These are phyloP conservation scores for Anastrepha obliqua DNA, from an alignment of 1,140 invertebrate genomes.

Conservation along the genomic window DNA sequence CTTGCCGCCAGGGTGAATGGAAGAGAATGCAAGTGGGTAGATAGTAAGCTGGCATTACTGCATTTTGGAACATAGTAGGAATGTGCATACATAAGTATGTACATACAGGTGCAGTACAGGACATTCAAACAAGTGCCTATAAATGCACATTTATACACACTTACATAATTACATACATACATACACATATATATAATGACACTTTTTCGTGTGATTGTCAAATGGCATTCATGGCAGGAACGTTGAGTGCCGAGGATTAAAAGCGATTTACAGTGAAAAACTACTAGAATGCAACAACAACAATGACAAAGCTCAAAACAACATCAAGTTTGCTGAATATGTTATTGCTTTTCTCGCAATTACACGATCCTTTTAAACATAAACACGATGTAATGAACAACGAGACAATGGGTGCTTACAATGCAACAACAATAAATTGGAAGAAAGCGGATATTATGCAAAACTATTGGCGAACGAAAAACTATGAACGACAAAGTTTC, in stretches of 20 bases:
- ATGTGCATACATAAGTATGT: not conserved
- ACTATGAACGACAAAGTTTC: too few species aligned
- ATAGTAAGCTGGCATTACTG: conserved; percentile 11
- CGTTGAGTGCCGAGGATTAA: not conserved
- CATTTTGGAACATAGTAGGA: not conserved
- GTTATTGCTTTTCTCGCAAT: conserved; percentile 43
- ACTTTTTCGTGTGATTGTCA: not conserved
- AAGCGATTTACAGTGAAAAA: conserved; percentile 30
- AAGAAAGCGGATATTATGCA: not conserved
- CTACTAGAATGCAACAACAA: conserved; percentile 32
- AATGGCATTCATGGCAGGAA: conserved; percentile 12
- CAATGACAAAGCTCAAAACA: conserved; percentile 20
- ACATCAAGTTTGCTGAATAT: conserved; percentile 49
- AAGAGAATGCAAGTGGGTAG: not conserved
- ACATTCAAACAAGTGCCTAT: conserved; percentile 9
- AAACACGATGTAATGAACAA: conserved; percentile 37
- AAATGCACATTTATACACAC: not conserved
- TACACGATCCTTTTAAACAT: conserved; percentile 36
- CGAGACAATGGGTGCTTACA: not conserved
- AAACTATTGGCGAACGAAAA: not conserved
- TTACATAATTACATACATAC: not conserved
- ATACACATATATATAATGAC: not conserved
- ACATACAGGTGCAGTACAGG: not conserved
- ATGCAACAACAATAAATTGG: not conserved
- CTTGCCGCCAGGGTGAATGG: not conserved